Evolutionary conservation across 2,888 invertebrate species (phyloP).

Genomic region (Isoperla grammatica): DNA sequence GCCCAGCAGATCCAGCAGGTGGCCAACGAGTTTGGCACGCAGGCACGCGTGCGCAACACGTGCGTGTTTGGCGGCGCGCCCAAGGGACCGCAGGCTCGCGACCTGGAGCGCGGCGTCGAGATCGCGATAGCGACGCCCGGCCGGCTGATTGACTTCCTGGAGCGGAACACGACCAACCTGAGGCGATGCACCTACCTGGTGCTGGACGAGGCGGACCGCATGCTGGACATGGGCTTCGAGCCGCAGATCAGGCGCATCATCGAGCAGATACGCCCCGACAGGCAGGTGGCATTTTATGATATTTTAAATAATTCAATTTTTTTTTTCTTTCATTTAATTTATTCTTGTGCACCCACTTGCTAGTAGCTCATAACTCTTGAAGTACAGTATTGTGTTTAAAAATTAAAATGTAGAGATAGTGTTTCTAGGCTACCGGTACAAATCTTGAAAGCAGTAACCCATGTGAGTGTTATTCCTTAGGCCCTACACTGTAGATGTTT

Average conservation of each 20-base stretch:
- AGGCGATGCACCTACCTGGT: conserved; percentile 88
- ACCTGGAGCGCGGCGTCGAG: conserved; percentile 85
- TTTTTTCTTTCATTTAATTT: background rate
- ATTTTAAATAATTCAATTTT: background rate
- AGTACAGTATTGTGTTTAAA: background rate
- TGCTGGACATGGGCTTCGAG: conserved; percentile 98
- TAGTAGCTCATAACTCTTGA: background rate
- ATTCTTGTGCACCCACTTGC: background rate
- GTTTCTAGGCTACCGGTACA: background rate
- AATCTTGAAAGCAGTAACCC: no score
- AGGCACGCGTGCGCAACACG: conserved; percentile 84
- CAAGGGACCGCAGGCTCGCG: conserved; percentile 72
- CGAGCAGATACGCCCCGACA: conserved; percentile 67
- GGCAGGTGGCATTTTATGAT: background rate
- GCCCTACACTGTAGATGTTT: no score
- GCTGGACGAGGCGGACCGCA: conserved; percentile 90
- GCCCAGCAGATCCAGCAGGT: conserved; percentile 94
- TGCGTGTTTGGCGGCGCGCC: conserved; percentile 98
- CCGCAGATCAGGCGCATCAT: conserved; percentile 94
- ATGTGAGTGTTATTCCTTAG: no score
- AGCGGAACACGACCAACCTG: conserved; percentile 79
- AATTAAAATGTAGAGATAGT: background rate
- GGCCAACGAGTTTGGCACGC: conserved; percentile 85
- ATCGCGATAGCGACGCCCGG: conserved; percentile 96
- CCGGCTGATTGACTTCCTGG: conserved; percentile 87